Evolutionary conservation across 2,888 invertebrate species (phyloP).

Genomic region (Papilio gigon): DNA sequence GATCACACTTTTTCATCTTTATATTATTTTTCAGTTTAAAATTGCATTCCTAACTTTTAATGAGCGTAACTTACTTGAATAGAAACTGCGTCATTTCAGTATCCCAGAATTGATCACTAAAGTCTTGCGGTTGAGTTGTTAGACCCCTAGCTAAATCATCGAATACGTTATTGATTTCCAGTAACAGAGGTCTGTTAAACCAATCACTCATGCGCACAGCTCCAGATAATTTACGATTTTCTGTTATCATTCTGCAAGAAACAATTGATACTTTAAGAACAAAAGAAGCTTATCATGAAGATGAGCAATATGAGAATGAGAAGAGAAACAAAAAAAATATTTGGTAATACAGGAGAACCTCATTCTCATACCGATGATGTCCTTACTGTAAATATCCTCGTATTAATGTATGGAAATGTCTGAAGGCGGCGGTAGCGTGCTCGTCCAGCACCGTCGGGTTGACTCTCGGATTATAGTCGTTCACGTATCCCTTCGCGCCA

Average conservation of each 20-base stretch:
- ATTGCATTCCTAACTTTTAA: no score
- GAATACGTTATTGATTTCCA: slow-evolving; percentile 85
- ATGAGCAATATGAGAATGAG: no score
- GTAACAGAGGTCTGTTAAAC: slow-evolving; percentile 85
- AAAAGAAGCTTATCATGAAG: no score
- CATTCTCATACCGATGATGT: no score
- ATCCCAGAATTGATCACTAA: slow-evolving; percentile 90
- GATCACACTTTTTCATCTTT: no score
- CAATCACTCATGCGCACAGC: slow-evolving; percentile 87
- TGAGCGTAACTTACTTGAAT: slow-evolving; percentile 63
- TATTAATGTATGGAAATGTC: slow-evolving; percentile 88
- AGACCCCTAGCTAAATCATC: slow-evolving; percentile 89
- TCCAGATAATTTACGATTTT: slow-evolving; percentile 78
- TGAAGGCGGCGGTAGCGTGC: slow-evolving; percentile 87
- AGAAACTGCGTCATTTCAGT: slow-evolving; percentile 84
- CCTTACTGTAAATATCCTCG: slow-evolving; percentile 87
- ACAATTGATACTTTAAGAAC: no score
- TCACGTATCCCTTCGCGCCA: slow-evolving; percentile 81
- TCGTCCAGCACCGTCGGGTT: slow-evolving; percentile 86
- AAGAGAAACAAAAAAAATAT: no score
- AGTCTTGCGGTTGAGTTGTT: slow-evolving; percentile 88
- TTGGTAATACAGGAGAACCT: no score
- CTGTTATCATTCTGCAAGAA: slow-evolving; percentile 80
- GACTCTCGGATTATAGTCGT: slow-evolving; percentile 86
- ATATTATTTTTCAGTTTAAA: no score